Evolutionary conservation across 2,888 invertebrate genomes (phyloP).

Genomic region (Salticus scenicus): DNA sequence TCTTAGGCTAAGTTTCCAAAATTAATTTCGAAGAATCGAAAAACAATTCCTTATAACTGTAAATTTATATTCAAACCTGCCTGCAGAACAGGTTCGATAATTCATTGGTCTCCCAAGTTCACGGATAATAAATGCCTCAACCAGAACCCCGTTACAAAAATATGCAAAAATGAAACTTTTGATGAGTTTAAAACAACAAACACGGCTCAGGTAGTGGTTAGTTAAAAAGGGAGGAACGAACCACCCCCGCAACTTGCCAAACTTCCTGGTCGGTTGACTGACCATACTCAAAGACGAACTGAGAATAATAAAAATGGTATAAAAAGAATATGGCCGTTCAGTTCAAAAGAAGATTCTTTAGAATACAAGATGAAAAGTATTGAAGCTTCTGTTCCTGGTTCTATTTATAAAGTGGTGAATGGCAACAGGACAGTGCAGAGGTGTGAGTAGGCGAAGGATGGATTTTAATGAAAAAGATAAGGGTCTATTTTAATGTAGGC

Average conservation of each 20-base stretch:
- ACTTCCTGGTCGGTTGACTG: slow-evolving; percentile 21
- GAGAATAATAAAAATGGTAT: slow-evolving; percentile 5
- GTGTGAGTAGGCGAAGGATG: slow-evolving; percentile 34
- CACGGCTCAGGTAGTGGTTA: neutral
- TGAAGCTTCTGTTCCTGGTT: slow-evolving; percentile 48
- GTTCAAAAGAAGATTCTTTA: slow-evolving; percentile 2
- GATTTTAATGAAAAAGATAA: slow-evolving; percentile 31
- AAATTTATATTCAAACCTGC: no score
- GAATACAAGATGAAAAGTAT: neutral
- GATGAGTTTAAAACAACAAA: slow-evolving; percentile 13
- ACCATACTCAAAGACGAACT: slow-evolving; percentile 6
- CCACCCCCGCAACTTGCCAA: neutral
- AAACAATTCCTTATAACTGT: no score
- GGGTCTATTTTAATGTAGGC: slow-evolving; percentile 30
- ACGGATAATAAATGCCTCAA: neutral
- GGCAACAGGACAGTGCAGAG: slow-evolving; percentile 21
- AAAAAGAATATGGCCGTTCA: neutral
- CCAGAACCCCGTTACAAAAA: neutral
- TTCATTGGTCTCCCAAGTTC: neutral
- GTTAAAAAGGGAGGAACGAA: neutral
- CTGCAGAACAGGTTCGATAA: no score
- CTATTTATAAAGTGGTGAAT: slow-evolving; percentile 39
- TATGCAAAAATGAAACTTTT: neutral
- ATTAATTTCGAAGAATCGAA: no score
- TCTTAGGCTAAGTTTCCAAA: no score